phyloP scores from a whole-genome alignment of 2,888 invertebrate species.

The Agriotes lineatus region DNA sequence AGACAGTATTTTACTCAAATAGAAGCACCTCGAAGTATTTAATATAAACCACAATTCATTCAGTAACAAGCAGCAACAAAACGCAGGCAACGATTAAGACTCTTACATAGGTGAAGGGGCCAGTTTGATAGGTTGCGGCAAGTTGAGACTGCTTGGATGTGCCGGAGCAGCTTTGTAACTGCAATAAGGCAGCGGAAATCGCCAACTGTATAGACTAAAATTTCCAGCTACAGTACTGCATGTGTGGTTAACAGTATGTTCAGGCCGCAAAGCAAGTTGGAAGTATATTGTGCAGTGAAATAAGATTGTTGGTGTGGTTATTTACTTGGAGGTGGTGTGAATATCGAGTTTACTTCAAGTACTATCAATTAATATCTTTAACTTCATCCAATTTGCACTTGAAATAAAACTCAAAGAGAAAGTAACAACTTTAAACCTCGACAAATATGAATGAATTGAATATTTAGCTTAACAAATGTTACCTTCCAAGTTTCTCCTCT shows the following conservation, averaged over 20 bases:
- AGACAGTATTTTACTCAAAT: no score
- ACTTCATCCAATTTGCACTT: no score
- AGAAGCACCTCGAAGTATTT: no score
- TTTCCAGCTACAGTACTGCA: constrained; percentile 57
- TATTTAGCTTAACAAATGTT: background rate
- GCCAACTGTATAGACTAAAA: constrained; percentile 94
- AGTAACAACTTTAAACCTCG: no score
- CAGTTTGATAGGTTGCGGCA: constrained; percentile 84
- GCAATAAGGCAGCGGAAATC: constrained; percentile 97
- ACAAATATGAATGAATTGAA: no score
- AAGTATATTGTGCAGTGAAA: background rate
- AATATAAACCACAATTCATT: no score
- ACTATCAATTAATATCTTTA: no score
- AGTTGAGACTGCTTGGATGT: constrained; percentile 83
- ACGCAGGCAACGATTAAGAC: constrained; percentile 51
- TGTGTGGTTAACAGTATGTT: constrained; percentile 38
- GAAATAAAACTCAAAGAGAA: no score
- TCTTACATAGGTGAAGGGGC: constrained; percentile 79
- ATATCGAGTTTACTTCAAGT: background rate
- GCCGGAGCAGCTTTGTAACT: constrained; percentile 85
- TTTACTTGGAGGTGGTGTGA: constrained; percentile 5
- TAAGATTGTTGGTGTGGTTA: no score
- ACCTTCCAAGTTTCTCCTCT: constrained; percentile 90
- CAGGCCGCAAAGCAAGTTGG: constrained; percentile 32
- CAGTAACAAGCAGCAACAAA: no score